Conservation (phyloP, 2,888 invertebrate genomes). For the Eurytoma adleriae region DNA sequence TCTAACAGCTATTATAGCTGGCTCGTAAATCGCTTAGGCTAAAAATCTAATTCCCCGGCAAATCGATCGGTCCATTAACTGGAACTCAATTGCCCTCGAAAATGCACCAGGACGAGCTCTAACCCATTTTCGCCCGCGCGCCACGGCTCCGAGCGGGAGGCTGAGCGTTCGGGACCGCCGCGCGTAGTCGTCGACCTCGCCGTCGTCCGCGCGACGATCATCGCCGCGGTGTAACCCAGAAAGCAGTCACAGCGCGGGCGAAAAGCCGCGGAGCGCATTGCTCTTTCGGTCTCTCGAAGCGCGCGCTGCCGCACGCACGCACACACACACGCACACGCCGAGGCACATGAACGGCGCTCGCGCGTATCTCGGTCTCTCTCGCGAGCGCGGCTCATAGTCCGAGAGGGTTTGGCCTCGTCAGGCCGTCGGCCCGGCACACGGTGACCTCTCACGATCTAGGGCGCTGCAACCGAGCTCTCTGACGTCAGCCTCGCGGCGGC, state of each 20-base stretch:
- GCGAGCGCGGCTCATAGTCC: constrained; percentile 63
- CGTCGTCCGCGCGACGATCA: neutral
- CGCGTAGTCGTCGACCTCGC: neutral
- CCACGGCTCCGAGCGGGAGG: too few relatives aligned
- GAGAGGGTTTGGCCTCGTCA: constrained; percentile 75
- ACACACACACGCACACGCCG: neutral
- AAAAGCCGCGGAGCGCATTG: constrained; percentile 13
- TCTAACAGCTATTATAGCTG: too few relatives aligned
- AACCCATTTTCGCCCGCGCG: constrained; percentile 4
- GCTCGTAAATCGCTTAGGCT: too few relatives aligned
- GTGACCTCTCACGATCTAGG: constrained; percentile 76
- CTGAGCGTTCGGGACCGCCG: too few relatives aligned
- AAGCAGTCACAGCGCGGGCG: neutral
- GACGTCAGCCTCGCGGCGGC: constrained; percentile 50
- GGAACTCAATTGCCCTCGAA: constrained; percentile 6
- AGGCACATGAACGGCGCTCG: constrained; percentile 5
- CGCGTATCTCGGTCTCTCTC: constrained; percentile 34
- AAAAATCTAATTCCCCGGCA: too few relatives aligned
- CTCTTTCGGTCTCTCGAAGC: constrained; percentile 15
- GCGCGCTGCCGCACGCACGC: neutral
- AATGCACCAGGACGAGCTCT: neutral
- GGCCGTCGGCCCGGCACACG: constrained; percentile 75
- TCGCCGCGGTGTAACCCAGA: neutral
- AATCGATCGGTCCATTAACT: neutral
- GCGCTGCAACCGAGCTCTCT: constrained; percentile 60